phyloP scores from a whole-genome alignment of 2,797 vertebrate species.

The Fistularia tabacaria region DNA sequence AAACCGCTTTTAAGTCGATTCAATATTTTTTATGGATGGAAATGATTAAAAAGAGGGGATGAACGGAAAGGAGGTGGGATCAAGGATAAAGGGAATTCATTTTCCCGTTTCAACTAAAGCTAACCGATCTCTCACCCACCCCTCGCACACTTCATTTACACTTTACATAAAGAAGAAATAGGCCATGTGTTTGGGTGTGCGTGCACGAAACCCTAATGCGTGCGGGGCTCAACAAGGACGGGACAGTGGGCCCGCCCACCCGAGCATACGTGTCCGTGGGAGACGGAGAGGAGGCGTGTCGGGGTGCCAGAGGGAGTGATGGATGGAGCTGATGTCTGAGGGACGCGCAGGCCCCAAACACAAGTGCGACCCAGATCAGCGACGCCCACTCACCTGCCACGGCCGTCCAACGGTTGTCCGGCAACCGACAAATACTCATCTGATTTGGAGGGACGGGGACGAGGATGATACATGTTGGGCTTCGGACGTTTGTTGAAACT shows the following conservation, averaged over 20 bases:
- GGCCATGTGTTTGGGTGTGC: not conserved
- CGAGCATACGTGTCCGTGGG: constrained; percentile 31
- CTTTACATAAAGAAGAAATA: constrained; percentile 14
- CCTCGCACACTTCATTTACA: constrained; percentile 9
- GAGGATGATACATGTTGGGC: no score
- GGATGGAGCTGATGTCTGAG: constrained; percentile 56
- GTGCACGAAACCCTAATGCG: constrained; percentile 4
- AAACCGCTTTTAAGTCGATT: no score
- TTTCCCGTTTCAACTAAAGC: no score
- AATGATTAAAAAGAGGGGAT: no score
- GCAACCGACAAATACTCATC: constrained; percentile 21
- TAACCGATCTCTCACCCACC: no score
- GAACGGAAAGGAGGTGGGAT: no score
- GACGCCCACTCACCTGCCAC: constrained; percentile 74
- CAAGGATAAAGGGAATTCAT: no score
- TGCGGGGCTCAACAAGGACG: constrained; percentile 16
- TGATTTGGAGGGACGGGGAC: not conserved
- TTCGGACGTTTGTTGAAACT: no score
- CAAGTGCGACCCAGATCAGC: constrained; percentile 21
- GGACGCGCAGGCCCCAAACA: constrained; percentile 7
- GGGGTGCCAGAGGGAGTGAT: constrained; percentile 57
- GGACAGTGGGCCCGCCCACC: constrained; percentile 24
- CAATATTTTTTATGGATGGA: no score
- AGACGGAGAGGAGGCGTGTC: constrained; percentile 49
- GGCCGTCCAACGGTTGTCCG: not conserved